Base-by-base conservation (phyloP, 2,113 vertebrate genomes). In the Benitochromis conjunctus region DNA sequence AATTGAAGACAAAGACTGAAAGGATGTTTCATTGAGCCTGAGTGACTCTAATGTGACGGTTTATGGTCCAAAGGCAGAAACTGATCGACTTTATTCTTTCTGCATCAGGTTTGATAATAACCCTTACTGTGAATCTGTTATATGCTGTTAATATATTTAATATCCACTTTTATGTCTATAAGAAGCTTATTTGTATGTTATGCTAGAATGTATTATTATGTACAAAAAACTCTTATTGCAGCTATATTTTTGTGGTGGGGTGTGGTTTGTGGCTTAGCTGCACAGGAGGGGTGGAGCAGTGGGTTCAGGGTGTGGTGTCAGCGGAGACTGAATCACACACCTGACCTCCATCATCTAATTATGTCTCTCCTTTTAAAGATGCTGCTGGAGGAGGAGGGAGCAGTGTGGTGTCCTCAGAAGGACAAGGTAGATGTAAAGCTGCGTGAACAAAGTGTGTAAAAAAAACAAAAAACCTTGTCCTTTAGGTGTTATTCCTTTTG, bases 21-120 rank as follows among this genome's bases (percentile, higher is more conserved):
- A 36, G 31, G 60, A 64, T 64, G 31, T 12, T 5, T 38, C 31
- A 1, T 29, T 60, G 57, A 24, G 6, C 21, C 26, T 9, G 21
- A 60, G 16, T 0, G 7, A 16, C 16, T 0, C 18, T 36, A 5
- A 38, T 0, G 0, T 13, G 41, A 21, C 19, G 0, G 19, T 38
- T 41, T 66, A 38, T 66, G 34, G 34, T 38, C 19, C 19, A 66
- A 64, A 64, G 5, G 18, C 0, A 64, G 60, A 64, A n/a, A 64
- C 0, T 64, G 2, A 1, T 3, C 0, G 12, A 21, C 19, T 38
- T 21, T 13, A 21, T 21, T 66, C 34, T 66, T 66, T 29, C 29
- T 3, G 29, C 29, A 29, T 29, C 29, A n/a, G n/a, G n/a, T n/a
- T n/a, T n/a, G n/a, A n/a, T n/a, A n/a, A n/a, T n/a, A n/a, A n/a